phyloP scores from a whole-genome alignment of 2,113 vertebrate genomes.

The Cochlearius cochlearius region DNA sequence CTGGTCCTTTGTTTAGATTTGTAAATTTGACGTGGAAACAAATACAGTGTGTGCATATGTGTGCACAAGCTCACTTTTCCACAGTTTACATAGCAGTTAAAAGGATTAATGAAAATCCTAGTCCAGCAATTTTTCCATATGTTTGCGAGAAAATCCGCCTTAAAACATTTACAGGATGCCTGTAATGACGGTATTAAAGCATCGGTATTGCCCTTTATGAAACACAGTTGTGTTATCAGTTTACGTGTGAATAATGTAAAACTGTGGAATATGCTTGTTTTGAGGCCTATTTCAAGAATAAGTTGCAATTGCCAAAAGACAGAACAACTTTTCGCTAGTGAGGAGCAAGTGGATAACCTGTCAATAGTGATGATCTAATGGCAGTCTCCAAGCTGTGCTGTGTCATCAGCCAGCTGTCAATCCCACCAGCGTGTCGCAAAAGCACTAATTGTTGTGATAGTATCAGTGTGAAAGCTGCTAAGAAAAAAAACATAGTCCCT shows the following conservation, averaged over 20 bases:
- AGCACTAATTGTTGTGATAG: constrained; percentile 59
- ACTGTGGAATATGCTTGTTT: not conserved
- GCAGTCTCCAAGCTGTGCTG: constrained; percentile 46
- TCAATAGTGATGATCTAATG: constrained; percentile 61
- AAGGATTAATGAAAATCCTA: constrained; percentile 16
- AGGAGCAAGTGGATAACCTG: constrained; percentile 34
- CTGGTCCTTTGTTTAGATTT: not conserved
- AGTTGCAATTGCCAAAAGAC: not conserved
- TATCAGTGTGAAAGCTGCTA: constrained; percentile 38
- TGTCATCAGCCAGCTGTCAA: constrained; percentile 61
- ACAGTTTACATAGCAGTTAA: not conserved
- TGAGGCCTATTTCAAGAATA: not conserved
- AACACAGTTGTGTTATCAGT: not conserved
- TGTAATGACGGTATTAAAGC: not conserved
- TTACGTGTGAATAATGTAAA: not conserved
- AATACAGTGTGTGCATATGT: not conserved
- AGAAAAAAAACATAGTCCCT: constrained; percentile 18
- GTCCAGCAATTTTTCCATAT: not conserved
- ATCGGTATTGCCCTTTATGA: not conserved
- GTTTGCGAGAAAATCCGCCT: not conserved
- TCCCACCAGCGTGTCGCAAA: constrained; percentile 26
- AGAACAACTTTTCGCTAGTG: not conserved
- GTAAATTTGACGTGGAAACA: not conserved
- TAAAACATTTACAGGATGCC: not conserved
- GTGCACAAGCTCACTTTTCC: not conserved